These are phyloP conservation scores for Ranitomeya variabilis DNA, from an alignment of 2,113 vertebrate species.

Conservation along the genomic window DNA sequence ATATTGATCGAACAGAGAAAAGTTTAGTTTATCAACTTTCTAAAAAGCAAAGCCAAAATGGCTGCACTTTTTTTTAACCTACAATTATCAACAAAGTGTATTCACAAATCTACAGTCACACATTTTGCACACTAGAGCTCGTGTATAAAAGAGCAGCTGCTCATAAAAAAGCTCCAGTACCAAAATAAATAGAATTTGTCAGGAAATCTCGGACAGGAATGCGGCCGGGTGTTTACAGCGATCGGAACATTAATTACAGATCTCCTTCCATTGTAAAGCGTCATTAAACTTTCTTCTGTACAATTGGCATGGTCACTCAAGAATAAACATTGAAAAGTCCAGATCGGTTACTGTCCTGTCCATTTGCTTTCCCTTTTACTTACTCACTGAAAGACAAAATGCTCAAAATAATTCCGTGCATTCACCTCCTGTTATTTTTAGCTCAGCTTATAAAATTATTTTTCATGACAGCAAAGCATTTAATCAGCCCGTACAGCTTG, in stretches of 20 bases:
- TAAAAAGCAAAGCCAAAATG: too few species aligned
- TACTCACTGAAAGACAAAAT: slow-evolving; percentile 35
- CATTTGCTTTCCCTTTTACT: slow-evolving; percentile 34
- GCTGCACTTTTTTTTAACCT: background rate
- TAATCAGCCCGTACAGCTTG: slow-evolving; percentile 76
- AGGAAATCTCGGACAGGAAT: background rate
- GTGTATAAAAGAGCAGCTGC: background rate
- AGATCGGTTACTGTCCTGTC: slow-evolving; percentile 31
- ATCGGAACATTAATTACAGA: slow-evolving; percentile 6
- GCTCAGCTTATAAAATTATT: slow-evolving; percentile 66
- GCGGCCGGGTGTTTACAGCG: background rate
- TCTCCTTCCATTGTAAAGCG: background rate
- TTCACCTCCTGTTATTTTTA: slow-evolving; percentile 66
- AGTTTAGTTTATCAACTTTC: too few species aligned
- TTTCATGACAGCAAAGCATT: slow-evolving; percentile 74
- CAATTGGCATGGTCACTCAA: slow-evolving; percentile 1
- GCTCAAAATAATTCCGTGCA: slow-evolving; percentile 64
- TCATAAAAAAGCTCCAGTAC: background rate
- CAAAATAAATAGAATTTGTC: background rate
- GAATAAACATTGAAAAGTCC: slow-evolving; percentile 26
- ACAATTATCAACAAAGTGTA: background rate
- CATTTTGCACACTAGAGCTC: background rate
- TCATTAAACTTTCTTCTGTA: slow-evolving; percentile 3
- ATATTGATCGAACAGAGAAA: too few species aligned
- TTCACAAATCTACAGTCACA: background rate